Conservation (phyloP, 92 coral and sea anemone species). For the Desmophyllum pertusum region DNA sequence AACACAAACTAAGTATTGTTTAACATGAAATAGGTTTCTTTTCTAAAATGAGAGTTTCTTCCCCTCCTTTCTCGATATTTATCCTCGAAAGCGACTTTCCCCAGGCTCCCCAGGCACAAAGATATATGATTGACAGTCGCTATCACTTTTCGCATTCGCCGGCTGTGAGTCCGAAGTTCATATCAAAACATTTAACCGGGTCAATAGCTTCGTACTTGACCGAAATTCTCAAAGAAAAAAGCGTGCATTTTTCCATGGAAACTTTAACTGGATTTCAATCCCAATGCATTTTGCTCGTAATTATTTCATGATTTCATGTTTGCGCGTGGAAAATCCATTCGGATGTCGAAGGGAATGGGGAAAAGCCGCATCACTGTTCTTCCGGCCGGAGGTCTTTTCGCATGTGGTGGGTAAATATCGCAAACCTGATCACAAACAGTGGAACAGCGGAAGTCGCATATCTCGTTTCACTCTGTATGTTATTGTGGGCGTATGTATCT, state of each 20-base stretch:
- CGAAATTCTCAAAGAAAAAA: background rate
- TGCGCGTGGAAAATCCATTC: conserved; percentile 3
- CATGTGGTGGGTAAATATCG: conserved; percentile 8
- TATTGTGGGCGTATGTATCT: background rate
- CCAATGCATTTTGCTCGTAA: background rate
- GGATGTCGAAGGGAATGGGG: background rate
- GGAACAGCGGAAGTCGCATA: conserved; percentile 13
- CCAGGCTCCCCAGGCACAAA: background rate
- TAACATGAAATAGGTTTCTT: background rate
- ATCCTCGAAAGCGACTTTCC: no score
- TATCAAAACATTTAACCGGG: background rate
- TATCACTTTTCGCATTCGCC: background rate
- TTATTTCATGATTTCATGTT: background rate
- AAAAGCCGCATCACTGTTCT: conserved; percentile 11
- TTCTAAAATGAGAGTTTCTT: background rate
- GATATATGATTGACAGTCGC: background rate
- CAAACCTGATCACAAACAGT: background rate
- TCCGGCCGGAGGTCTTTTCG: conserved; percentile 9
- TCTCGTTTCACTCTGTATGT: conserved; percentile 4
- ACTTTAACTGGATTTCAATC: no score
- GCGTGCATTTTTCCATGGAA: background rate
- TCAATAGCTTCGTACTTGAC: conserved; percentile 1
- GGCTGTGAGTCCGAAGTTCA: conserved; percentile 9
- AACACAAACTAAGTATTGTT: background rate
- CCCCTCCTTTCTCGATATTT: background rate